Conservation (phyloP, 2,113 vertebrate species). For the Tragulus kanchil region DNA sequence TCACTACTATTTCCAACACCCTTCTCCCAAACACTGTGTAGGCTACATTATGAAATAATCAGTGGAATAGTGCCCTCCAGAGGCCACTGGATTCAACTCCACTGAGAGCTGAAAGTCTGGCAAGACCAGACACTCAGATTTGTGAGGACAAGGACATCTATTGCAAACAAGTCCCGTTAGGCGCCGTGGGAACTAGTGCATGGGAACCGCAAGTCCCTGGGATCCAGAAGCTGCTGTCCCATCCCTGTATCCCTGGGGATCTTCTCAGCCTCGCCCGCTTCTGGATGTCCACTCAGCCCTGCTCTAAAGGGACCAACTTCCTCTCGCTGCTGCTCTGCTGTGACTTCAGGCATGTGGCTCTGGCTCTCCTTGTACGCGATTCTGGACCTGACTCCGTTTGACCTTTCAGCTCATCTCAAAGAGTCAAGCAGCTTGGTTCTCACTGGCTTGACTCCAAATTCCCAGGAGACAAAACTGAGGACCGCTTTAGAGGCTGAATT, state of each 20-base stretch:
- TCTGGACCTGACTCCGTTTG: neutral
- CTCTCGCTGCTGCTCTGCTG: neutral
- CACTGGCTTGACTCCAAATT: neutral
- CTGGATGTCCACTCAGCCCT: neutral
- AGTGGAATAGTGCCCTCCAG: constrained; percentile 88
- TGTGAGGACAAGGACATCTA: neutral
- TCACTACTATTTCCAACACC: neutral
- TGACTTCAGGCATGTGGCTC: neutral
- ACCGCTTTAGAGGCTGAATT: neutral
- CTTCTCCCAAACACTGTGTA: neutral
- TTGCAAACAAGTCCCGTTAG: neutral
- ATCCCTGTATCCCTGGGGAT: neutral
- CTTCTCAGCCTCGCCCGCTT: neutral
- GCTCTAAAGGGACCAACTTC: neutral
- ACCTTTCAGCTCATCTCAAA: neutral
- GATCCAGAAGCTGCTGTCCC: neutral
- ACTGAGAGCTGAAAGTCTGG: neutral
- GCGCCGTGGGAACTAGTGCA: neutral
- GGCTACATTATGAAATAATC: constrained; percentile 56
- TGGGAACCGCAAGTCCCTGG: neutral
- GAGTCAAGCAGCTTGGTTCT: neutral
- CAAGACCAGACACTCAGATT: neutral
- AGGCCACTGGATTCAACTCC: constrained; percentile 77
- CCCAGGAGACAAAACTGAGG: neutral
- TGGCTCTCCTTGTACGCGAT: neutral